Conservation (phyloP, 2,888 invertebrate species). For the Auanema freiburgensis region DNA sequence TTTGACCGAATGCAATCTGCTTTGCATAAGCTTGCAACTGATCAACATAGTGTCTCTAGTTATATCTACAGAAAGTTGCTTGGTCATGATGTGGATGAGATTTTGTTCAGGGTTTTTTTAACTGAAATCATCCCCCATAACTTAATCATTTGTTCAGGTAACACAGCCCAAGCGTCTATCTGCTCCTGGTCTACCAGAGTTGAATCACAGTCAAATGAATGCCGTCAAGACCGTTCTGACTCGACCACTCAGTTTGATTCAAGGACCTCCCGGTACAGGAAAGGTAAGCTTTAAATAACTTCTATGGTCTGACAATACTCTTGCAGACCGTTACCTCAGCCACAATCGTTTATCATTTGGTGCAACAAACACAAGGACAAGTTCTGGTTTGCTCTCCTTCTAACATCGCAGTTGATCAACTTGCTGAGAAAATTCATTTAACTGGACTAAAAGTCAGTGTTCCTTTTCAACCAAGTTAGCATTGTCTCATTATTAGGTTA, state of each 20-base stretch:
- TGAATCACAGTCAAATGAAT: slow-evolving; percentile 96
- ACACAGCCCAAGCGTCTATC: slow-evolving; percentile 85
- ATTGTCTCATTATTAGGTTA: slow-evolving; percentile 66
- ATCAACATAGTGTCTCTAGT: slow-evolving; percentile 91
- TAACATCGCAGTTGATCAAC: slow-evolving; percentile 97
- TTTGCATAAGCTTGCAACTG: slow-evolving; percentile 89
- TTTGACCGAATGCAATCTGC: slow-evolving; percentile 81
- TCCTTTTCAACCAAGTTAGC: neutral
- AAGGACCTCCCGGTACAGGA: slow-evolving; percentile 70
- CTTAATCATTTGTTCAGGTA: no score
- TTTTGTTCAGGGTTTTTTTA: slow-evolving; percentile 65
- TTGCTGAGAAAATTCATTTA: slow-evolving; percentile 96
- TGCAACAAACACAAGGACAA: slow-evolving; percentile 75
- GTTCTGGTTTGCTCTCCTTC: slow-evolving; percentile 98
- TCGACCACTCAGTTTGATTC: slow-evolving; percentile 90
- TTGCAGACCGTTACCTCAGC: slow-evolving; percentile 93
- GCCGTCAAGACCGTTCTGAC: slow-evolving; percentile 97
- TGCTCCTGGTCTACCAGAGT: slow-evolving; percentile 92
- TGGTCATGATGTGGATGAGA: slow-evolving; percentile 73
- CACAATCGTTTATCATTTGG: slow-evolving; percentile 95
- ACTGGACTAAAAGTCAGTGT: slow-evolving; percentile 80
- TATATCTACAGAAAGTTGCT: slow-evolving; percentile 95
- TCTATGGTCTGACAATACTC: slow-evolving; percentile 3
- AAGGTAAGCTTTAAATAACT: slow-evolving; percentile 26
- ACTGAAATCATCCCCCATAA: no score